Percentiles rank a stretch among this genome's conserved stretches.
Conservation (phyloP, 2,113 vertebrate genomes). For the Gyps fulvus region DNA sequence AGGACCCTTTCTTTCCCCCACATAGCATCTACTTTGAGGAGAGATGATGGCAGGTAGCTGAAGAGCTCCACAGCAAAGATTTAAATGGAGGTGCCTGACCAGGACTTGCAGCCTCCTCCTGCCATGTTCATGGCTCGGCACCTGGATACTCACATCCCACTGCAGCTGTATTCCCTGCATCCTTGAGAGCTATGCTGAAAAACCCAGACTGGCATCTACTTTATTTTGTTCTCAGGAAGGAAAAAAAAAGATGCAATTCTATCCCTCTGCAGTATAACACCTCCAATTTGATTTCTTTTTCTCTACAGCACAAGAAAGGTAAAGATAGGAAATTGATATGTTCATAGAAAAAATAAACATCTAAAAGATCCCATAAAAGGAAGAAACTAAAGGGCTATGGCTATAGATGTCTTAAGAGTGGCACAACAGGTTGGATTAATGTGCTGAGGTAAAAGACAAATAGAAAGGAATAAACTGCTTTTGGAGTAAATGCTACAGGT, state of each 20-base stretch:
- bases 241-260: not conserved
- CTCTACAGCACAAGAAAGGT: not conserved
- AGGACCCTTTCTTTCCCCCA: not conserved
- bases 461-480: not conserved
- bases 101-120: not conserved
- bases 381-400: not conserved
- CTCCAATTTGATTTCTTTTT: not conserved
- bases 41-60: not conserved
- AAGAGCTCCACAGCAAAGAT: not conserved
- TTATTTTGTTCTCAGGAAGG: not conserved
- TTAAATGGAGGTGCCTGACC: not conserved
- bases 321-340: not conserved
- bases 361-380: not conserved
- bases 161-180: not conserved
- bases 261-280: not conserved
- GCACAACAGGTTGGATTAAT: not conserved
- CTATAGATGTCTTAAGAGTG: not conserved
- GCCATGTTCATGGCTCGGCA: not conserved
- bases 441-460: not conserved
- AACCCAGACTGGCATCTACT: not conserved
- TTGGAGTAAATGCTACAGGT: not conserved
- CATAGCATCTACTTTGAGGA: not conserved
- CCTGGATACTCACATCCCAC: not conserved
- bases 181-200: not conserved
- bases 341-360: conserved; percentile 1